A percentile compares a stretch with the other conserved stretches of the same genome.
Evolutionary conservation across 1,140 invertebrate genomes (phyloP).

Genomic region (Chelonus insularis): DNA sequence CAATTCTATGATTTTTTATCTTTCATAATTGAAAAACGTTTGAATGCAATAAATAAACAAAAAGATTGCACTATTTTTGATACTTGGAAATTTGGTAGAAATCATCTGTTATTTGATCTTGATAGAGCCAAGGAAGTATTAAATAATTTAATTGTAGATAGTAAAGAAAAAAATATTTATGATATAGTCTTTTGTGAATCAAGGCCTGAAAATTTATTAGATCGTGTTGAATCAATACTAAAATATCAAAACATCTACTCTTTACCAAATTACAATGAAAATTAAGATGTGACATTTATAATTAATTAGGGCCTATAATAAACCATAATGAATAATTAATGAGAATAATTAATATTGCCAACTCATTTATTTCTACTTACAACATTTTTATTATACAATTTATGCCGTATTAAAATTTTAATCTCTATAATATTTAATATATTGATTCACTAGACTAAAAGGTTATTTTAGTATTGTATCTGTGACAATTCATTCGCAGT

Average conservation of each 20-base stretch:
- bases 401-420: conserved; percentile 15
- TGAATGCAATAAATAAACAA: conserved; percentile 47
- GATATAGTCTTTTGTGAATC: conserved; percentile 38
- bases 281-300: background rate
- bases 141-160: conserved; percentile 46
- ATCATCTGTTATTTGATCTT: conserved; percentile 58
- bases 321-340: background rate
- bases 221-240: conserved; percentile 35
- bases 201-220: conserved; percentile 35
- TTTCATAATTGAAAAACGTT: conserved; percentile 64
- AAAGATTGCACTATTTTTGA: conserved; percentile 40
- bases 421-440: background rate
- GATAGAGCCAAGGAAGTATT: conserved; percentile 44
- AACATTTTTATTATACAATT: conserved; percentile 28
- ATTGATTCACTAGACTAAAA: no score
- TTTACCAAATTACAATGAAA: background rate
- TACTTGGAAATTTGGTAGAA: conserved; percentile 46
- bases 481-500: no score
- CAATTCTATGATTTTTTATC: conserved; percentile 72
- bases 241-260: no score
- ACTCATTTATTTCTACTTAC: conserved; percentile 18
- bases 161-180: conserved; percentile 42
- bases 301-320: background rate
- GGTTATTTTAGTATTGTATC: no score
- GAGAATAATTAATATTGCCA: conserved; percentile 18